Conservation (phyloP, 2,888 invertebrate species). For the Drepanosiphum platanoidis region DNA sequence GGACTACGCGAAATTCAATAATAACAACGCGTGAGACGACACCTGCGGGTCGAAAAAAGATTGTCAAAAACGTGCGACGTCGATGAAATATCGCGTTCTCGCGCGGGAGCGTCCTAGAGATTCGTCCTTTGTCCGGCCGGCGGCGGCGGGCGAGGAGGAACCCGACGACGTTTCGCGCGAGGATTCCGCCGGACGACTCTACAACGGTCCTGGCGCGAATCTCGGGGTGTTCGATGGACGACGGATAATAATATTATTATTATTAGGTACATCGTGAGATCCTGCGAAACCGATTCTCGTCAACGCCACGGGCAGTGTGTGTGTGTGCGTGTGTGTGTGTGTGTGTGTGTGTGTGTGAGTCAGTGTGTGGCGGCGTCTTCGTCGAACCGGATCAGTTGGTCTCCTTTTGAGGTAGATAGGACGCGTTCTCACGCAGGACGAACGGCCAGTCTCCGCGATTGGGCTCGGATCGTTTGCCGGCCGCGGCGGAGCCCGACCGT, state of each 20-base stretch:
- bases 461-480: slow-evolving; percentile 16
- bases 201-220: no score
- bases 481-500: slow-evolving; percentile 26
- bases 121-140: background rate
- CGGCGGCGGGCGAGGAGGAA: background rate
- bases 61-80: background rate
- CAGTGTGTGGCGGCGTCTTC: no score
- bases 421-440: slow-evolving; percentile 46
- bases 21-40: background rate
- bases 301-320: background rate
- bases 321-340: no score
- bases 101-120: no score
- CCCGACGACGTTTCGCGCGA: no score
- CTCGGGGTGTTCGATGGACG: background rate
- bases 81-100: background rate
- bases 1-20: background rate
- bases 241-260: background rate
- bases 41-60: background rate
- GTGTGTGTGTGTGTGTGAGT: no score
- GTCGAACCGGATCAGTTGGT: background rate
- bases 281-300: background rate
- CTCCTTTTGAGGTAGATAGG: slow-evolving; percentile 28
- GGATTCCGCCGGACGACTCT: no score
- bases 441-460: slow-evolving; percentile 44
- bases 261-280: background rate